A percentile compares a stretch with the other conserved stretches of the same genome.
Evolutionary conservation across 2,113 vertebrate genomes (phyloP).

Genomic region (Oenanthe oenanthe): DNA sequence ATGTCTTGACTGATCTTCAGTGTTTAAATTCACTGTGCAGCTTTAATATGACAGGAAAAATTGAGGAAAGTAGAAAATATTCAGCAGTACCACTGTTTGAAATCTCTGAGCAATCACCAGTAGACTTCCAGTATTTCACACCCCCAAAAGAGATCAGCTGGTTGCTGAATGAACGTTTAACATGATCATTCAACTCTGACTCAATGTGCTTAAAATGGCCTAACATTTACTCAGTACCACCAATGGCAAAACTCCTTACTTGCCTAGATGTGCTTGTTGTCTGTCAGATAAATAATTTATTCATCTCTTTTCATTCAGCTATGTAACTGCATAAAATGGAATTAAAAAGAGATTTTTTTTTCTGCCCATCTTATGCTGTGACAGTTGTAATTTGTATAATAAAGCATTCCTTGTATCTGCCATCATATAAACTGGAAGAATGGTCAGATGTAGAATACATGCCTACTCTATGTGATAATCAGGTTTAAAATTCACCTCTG

Average conservation of each 20-base stretch:
- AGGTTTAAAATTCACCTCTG: background rate
- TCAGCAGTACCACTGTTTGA: background rate
- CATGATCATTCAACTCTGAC: background rate
- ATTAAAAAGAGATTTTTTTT: background rate
- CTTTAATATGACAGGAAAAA: background rate
- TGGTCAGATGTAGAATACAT: background rate
- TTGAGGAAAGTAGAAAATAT: background rate
- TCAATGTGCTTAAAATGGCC: background rate
- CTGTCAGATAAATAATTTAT: background rate
- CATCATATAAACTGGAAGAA: background rate
- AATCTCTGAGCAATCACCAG: background rate
- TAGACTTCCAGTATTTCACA: background rate
- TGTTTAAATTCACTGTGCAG: background rate
- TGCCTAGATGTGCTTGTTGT: background rate
- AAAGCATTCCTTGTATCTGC: background rate
- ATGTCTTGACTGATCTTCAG: background rate
- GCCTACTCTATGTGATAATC: background rate
- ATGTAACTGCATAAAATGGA: background rate
- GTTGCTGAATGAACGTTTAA: background rate
- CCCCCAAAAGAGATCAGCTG: background rate
- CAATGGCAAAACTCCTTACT: background rate
- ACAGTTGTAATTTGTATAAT: background rate
- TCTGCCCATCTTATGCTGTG: background rate
- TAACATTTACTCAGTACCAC: background rate
- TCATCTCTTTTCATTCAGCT: background rate